Evolutionary conservation across 2,797 vertebrate species (phyloP), one percentile per base, ranked within the genome.

Genomic region (Betta splendens): DNA sequence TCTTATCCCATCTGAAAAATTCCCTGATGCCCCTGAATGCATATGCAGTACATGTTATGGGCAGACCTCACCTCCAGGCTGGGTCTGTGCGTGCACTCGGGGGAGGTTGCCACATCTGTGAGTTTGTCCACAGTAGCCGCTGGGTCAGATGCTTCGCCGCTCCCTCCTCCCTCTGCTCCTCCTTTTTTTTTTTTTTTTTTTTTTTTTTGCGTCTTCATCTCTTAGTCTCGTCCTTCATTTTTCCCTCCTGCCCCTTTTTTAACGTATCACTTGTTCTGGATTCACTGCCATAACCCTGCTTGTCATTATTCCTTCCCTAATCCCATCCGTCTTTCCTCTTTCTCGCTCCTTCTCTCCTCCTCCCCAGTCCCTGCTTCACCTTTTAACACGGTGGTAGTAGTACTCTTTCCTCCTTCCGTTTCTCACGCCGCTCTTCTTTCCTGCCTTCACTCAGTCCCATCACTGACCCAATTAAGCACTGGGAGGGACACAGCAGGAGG

Each of bases 391-490:
- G 51, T 62, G 64, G 50, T 67, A 63, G 50, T 67, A 63, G 60
- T 58, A 53, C 51, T 44, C 64, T 66, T 72, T 45, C 33, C 45
- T 64, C 29, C 44, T 58, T 70, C 42, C 15, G 52, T 55, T 52
- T 55, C 55, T 68, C 68, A 58, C 62, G 47, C 33, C 43, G 42
- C 59, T 51, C 66, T 42, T 55, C 63, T 75, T 48, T 65, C 38
- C 67, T 64, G 50, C 58, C 60, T 65, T 81, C 70, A 84, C 50
- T 81, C 79, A 66, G 64, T 83, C 82, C 79, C 69, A 69, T 84
- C 80, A 82, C 75, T 92, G 90, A 91, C 89, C 91, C 89, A 92
- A 89, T 90, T 92, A 89, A 75, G 66, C 61, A 69, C 62, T 53
- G 75, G 77, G 71, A 88, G 86, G 81, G 80, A 85, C 77, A 71